Percentiles rank a stretch among this genome's conserved stretches.
phyloP scores from a whole-genome alignment of 2,797 vertebrate genomes.

The Prionace glauca region DNA sequence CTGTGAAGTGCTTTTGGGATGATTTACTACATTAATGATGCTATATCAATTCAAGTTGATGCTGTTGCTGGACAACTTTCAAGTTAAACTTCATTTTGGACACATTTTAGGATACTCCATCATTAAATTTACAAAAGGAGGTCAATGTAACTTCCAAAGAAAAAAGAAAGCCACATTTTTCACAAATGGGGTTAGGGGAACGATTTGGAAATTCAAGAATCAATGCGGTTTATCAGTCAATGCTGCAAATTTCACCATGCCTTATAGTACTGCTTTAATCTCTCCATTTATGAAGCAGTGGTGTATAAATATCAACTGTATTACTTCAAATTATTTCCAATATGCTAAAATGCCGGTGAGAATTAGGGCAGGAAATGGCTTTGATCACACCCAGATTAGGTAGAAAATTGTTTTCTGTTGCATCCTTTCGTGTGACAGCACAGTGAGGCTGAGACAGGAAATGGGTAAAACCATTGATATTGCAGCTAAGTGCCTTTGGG shows the following conservation, averaged over 20 bases:
- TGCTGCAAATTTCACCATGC: neutral
- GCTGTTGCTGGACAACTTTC: neutral
- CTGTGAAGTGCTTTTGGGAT: no score
- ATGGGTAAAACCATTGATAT: neutral
- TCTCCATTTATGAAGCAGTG: neutral
- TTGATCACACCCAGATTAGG: neutral
- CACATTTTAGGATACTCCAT: neutral
- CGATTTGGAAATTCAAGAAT: neutral
- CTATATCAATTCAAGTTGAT: no score
- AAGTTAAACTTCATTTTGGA: neutral
- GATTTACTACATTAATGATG: no score
- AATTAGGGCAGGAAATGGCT: neutral
- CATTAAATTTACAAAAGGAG: neutral
- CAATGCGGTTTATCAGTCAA: neutral
- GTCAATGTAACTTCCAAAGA: neutral
- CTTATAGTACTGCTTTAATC: neutral
- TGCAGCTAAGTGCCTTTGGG: neutral
- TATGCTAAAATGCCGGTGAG: neutral
- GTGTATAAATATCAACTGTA: neutral
- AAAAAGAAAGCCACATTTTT: neutral
- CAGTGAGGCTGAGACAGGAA: neutral
- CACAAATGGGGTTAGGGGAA: neutral
- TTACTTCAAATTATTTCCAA: constrained; percentile 3
- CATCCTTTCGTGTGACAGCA: neutral
- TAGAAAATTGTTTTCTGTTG: neutral